Conservation (phyloP, 2,797 vertebrate genomes). For the Acestrorhynchus altus region DNA sequence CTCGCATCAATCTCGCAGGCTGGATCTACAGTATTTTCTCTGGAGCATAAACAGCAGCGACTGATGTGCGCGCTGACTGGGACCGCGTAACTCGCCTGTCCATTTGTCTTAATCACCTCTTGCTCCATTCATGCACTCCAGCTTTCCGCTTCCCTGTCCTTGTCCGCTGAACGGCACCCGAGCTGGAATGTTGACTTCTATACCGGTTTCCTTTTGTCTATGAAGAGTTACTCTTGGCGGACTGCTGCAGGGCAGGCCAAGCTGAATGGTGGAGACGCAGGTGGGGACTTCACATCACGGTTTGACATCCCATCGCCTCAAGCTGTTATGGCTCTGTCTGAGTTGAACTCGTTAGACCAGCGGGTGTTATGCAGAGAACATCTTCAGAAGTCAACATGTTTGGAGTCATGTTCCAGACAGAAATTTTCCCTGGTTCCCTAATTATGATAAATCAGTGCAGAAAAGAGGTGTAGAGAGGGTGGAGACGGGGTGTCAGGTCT, state of each 20-base stretch:
- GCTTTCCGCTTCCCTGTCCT: neutral
- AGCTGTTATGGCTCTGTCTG: neutral
- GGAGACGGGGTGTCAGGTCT: no score
- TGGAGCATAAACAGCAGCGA: slow-evolving; percentile 27
- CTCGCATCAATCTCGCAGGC: slow-evolving; percentile 61
- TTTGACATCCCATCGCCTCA: neutral
- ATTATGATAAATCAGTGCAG: no score
- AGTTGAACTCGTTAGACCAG: neutral
- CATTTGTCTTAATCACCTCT: neutral
- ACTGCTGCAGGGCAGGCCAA: neutral
- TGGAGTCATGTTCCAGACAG: neutral
- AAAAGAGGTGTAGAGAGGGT: no score
- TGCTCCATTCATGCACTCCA: neutral
- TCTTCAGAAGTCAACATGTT: neutral
- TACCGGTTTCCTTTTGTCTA: neutral
- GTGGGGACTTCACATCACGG: neutral
- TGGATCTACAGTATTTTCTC: slow-evolving; percentile 51
- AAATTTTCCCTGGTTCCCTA: neutral
- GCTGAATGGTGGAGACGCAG: neutral
- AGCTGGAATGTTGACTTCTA: neutral
- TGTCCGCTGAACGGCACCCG: neutral
- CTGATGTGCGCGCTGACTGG: neutral
- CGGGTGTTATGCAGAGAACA: neutral
- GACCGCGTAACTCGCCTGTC: neutral
- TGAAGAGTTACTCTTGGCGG: neutral